Evolutionary conservation across 2,113 vertebrate genomes (phyloP), one percentile per base, ranked within the genome.

Genomic region (Mastomys coucha): DNA sequence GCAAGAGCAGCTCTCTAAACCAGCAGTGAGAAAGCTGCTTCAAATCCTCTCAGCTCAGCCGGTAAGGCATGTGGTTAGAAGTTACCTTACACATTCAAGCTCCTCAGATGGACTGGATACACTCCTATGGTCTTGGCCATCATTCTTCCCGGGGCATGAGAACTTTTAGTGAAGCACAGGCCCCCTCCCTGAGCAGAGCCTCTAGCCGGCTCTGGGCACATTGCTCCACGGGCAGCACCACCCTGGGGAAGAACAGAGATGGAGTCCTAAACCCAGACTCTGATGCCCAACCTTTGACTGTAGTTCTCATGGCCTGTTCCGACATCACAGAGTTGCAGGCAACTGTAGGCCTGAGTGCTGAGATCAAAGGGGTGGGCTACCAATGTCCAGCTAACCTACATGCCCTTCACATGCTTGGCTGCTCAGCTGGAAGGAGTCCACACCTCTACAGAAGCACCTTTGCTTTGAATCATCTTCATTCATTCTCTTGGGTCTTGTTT

Each of bases 401-500:
- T 3, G 5, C 24, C 19, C 73, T 31, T 31, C 58, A n/a, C 4
- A 88, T 36, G 73, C 20, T 75, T 8, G n/a, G 42, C 20, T 85
- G n/a, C 45, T 67, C 56, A 33, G 33, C 28, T 14, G 42, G 10
- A 81, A n/a, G 77, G 28, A 53, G 56, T 36, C 80, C 19, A 33
- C 22, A 69, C 85, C 76, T 20, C 75, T 76, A n/a, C 60, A 93
- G 75, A 73, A 42, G 36, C 8, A 10, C n/a, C 26, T 31, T 28
- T 24, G 22, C 60, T 31, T 84, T 88, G 14, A 93, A 45, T 65
- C 88, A 20, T 92, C 42, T 86, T 78, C 45, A 42, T 60, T 75
- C 73, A 72, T 80, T 93, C 60, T 73, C 80, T 67, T 56, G 39
- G 45, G n/a, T 91, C 89, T 85, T 58, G 69, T 87, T 85, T 58